Conservation (phyloP, 2,113 vertebrate genomes). For the Xyliphius kryptos region DNA sequence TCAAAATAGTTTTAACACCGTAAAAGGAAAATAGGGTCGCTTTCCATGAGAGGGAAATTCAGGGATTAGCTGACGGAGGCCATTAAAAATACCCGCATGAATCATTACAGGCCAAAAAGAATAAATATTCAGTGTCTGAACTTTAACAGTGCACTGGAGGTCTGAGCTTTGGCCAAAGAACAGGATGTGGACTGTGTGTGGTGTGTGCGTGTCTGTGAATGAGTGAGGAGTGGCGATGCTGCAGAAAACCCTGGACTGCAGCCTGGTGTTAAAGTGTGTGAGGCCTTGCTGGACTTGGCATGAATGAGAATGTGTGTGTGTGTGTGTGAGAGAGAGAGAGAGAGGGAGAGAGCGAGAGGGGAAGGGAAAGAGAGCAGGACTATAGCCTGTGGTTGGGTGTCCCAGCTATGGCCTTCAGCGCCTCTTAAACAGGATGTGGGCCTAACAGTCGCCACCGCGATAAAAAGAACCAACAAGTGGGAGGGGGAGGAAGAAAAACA, state of each 20-base stretch:
- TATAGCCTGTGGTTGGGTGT: conserved; percentile 20
- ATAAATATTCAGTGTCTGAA: conserved; percentile 30
- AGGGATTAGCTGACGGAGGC: conserved; percentile 6
- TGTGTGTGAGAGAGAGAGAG: conserved; percentile 14
- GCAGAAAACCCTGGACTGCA: conserved; percentile 22
- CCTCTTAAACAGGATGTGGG: conserved; percentile 39
- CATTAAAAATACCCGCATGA: conserved; percentile 28
- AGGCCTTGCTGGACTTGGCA: conserved; percentile 4
- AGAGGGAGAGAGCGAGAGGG: too few relatives aligned
- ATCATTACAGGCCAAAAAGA: conserved; percentile 25
- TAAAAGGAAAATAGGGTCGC: background rate
- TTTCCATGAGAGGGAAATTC: conserved; percentile 8
- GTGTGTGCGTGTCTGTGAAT: conserved; percentile 9
- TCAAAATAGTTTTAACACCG: conserved; percentile 11
- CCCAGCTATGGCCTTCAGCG: conserved; percentile 22
- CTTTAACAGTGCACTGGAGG: conserved; percentile 34
- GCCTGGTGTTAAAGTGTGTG: conserved; percentile 5
- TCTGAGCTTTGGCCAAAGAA: conserved; percentile 34
- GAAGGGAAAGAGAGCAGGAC: too few relatives aligned
- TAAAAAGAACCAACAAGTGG: conserved; percentile 20
- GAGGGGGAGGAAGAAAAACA: background rate
- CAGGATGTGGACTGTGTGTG: conserved; percentile 35
- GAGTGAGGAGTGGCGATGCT: conserved; percentile 6
- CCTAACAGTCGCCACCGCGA: conserved; percentile 23
- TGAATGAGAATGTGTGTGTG: conserved; percentile 5